These are phyloP conservation scores for Tragelaphus eurycerus DNA, from an alignment of 2,797 vertebrate species.

Conservation along the genomic window DNA sequence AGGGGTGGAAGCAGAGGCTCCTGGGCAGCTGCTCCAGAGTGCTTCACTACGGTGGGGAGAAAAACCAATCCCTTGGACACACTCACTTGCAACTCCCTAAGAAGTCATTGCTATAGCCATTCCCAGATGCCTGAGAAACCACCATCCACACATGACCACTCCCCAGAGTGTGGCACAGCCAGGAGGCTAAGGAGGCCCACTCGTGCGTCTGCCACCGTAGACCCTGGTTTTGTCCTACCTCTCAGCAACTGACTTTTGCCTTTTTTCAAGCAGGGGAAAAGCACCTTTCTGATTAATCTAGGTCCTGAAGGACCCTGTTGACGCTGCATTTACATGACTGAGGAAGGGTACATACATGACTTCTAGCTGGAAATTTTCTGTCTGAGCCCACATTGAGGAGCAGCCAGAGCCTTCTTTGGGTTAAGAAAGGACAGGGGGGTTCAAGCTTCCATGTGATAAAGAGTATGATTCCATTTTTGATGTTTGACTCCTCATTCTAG, in stretches of 20 bases:
- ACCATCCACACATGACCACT: background rate
- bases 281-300: background rate
- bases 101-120: background rate
- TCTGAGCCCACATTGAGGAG: background rate
- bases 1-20: background rate
- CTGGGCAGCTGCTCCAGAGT: background rate
- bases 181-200: background rate
- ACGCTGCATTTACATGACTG: background rate
- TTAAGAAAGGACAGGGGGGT: background rate
- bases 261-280: background rate
- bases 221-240: too few relatives aligned
- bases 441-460: background rate
- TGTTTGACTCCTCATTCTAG: background rate
- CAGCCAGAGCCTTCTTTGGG: background rate
- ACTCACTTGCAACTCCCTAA: too few relatives aligned
- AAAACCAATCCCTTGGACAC: background rate
- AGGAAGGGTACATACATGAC: background rate
- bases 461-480: background rate
- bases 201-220: rapidly evolving
- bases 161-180: background rate
- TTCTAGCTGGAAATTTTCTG: background rate
- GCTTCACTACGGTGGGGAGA: background rate
- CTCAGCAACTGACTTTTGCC: background rate
- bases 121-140: background rate
- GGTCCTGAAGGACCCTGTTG: background rate